Base-by-base conservation (phyloP, 1,140 invertebrate species). In the Calycopis cecrops region DNA sequence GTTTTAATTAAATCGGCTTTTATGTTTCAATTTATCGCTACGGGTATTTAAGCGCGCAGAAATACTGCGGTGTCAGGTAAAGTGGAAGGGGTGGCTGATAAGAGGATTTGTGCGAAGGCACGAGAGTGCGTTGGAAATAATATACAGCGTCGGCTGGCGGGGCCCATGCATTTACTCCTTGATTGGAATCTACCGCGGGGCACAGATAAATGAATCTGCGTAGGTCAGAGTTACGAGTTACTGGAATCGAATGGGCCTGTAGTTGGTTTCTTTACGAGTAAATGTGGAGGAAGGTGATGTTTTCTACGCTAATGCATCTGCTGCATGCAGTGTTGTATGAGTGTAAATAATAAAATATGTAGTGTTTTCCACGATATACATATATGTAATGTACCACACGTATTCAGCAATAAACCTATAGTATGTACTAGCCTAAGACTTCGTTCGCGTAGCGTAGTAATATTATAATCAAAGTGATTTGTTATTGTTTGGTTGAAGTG, bases 141-240 rank as follows among this genome's bases (percentile, higher is more conserved):
- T 52, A 40, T 52, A 52, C 34, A 35, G 34, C 51, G 51, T 18
- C 16, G 37, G 51, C 16, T 28, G 10, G 16, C 51, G 37, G 37
- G 35, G 38, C 51, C 60, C 62, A 47, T 52, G 51, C 51, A 52
- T 52, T 52, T 40, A 38, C 51, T 52, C n/a, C 37, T 71, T 76
- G 76, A 79, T 79, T 73, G 74, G 76, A 72, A 79, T 79, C 76
- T 76, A 73, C 73, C 63, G 64, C 69, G 62, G 53, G 65, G 56
- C 59, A 37, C 59, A 35, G 72, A 79, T 79, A 76, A 74, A 76
- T 71, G 73, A 65, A 61, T 63, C 59, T 55, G 59, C 55, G 42
- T 59, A 60, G 40, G 38, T 9, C 17, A 9, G 7, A 52, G 35
- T 42, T 40, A 38, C 34, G 28, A 38, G 4, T 52, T 35, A 59